Percentiles rank a stretch among this genome's conserved stretches.
phyloP scores from a whole-genome alignment of 2,888 invertebrate species.

The Apamea crenata region DNA sequence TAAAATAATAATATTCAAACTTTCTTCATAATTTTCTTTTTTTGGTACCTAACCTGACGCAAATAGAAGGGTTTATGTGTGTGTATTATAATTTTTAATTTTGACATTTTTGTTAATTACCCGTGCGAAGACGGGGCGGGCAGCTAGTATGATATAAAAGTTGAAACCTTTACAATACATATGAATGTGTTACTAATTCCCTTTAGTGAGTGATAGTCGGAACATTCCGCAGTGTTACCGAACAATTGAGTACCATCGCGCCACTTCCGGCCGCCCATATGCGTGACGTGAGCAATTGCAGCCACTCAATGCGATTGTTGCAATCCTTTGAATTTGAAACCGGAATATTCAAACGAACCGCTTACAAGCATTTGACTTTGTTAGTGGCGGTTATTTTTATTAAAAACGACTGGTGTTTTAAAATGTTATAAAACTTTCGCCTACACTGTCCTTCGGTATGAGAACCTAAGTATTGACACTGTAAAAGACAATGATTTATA shows the following conservation, averaged over 20 bases:
- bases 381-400: background rate
- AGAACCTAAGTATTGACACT: no score
- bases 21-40: no score
- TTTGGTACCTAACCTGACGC: no score
- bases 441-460: no score
- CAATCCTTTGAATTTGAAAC: conserved; percentile 25
- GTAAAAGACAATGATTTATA: no score
- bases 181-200: background rate
- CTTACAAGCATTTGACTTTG: background rate
- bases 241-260: conserved; percentile 10
- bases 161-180: background rate
- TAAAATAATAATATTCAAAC: no score
- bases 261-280: background rate
- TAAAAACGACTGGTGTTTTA: background rate
- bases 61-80: no score
- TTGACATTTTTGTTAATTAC: no score
- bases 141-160: no score
- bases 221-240: conserved; percentile 10
- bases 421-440: background rate
- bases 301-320: conserved; percentile 1
- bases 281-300: background rate
- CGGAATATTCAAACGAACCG: background rate
- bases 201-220: background rate
- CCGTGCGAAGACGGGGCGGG: no score
- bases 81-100: no score